A percentile compares a stretch with the other conserved stretches of the same genome.
Conservation (phyloP, 2,797 vertebrate genomes). For the Heliangelus exortis region DNA sequence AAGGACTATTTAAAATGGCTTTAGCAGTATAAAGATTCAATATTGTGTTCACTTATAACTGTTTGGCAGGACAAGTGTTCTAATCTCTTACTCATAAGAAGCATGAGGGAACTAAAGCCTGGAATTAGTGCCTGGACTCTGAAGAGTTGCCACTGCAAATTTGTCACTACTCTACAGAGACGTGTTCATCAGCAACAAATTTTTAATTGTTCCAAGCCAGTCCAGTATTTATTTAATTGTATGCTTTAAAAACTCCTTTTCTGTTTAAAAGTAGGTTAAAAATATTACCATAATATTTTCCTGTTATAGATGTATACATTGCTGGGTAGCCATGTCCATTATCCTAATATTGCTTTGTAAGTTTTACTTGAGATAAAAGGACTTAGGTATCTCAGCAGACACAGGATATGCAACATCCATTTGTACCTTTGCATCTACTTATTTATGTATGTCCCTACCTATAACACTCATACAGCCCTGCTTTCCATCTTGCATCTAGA, state of each 20-base stretch:
- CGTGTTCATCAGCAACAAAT: not conserved
- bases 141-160: not conserved
- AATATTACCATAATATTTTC: not conserved
- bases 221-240: not conserved
- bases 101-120: slow-evolving; percentile 8
- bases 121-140: not conserved
- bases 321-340: not conserved
- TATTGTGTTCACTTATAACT: not conserved
- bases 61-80: not conserved
- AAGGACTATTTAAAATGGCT: not conserved
- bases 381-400: not conserved
- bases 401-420: not conserved
- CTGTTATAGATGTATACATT: not conserved
- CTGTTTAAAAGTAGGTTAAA: not conserved
- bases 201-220: slow-evolving; percentile 3
- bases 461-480: not conserved
- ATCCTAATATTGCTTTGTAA: not conserved
- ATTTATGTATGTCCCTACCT: not conserved
- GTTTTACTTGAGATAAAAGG: not conserved
- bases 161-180: not conserved
- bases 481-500: not conserved
- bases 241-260: not conserved
- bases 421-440: not conserved
- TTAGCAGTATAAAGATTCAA: not conserved
- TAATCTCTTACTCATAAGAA: not conserved